Conservation (phyloP, 2,888 invertebrate genomes). For the Sphinx pinastri region DNA sequence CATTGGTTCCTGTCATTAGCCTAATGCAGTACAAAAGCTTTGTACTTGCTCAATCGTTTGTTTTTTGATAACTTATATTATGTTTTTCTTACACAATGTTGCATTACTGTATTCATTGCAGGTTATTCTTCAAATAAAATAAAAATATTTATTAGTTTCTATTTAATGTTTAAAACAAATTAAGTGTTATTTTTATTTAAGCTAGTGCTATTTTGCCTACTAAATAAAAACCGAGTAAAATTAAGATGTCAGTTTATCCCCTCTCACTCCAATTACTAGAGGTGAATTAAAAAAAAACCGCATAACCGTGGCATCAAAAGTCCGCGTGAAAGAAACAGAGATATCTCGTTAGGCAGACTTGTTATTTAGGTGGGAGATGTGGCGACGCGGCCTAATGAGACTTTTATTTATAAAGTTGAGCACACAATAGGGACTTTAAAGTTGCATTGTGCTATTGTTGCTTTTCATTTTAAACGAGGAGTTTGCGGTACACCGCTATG, state of each 20-base stretch:
- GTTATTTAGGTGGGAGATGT: conserved; percentile 72
- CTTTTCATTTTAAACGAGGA: conserved; percentile 74
- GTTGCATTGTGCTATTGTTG: conserved; percentile 80
- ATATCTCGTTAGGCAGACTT: conserved; percentile 58
- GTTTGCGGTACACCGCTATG: conserved; percentile 73
- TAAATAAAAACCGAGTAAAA: not conserved
- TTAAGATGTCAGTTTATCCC: conserved; percentile 30
- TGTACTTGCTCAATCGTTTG: not conserved
- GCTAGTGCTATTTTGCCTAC: not conserved
- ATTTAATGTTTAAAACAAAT: too few relatives aligned
- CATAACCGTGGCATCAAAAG: conserved; percentile 44
- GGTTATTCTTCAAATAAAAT: too few relatives aligned
- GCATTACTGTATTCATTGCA: not conserved
- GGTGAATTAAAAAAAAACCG: conserved; percentile 48
- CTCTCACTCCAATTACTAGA: conserved; percentile 44
- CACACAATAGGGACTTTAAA: conserved; percentile 74
- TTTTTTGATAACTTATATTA: not conserved
- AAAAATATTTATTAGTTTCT: too few relatives aligned
- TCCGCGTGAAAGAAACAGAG: conserved; percentile 49
- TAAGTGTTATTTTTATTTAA: too few relatives aligned
- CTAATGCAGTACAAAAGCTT: not conserved
- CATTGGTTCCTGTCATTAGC: conserved; percentile 11
- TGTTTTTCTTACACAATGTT: not conserved
- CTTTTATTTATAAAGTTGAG: conserved; percentile 78
- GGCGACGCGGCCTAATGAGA: conserved; percentile 74